These are phyloP conservation scores for Peromyscus polionotus DNA, from an alignment of 2,113 vertebrate genomes.

Conservation along the genomic window DNA sequence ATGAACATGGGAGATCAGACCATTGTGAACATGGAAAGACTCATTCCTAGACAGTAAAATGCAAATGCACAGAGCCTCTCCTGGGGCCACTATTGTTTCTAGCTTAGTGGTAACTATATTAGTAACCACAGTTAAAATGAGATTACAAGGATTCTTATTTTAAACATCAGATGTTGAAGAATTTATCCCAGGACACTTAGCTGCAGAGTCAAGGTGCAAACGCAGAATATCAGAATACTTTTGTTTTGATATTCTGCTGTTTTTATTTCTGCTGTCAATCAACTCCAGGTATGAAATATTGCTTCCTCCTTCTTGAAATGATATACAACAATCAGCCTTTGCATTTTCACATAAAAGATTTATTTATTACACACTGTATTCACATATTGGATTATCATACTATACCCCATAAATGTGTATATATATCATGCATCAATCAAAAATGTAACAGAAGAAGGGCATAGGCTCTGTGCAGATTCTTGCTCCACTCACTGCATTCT, in stretches of 20 bases:
- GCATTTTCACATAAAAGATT: neutral
- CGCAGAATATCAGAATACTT: conserved; percentile 46
- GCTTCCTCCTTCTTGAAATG: neutral
- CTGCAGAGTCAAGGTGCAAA: conserved; percentile 46
- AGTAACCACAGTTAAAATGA: neutral
- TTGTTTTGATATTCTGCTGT: neutral
- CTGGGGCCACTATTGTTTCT: neutral
- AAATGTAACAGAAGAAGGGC: neutral
- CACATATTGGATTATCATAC: neutral
- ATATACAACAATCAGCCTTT: neutral
- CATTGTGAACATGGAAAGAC: conserved; percentile 2
- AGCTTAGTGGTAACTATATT: neutral
- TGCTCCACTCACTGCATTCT: neutral
- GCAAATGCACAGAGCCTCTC: neutral
- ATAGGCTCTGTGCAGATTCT: neutral
- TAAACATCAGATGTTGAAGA: neutral
- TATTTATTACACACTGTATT: neutral
- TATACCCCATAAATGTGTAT: neutral
- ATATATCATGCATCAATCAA: neutral
- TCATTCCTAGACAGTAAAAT: neutral
- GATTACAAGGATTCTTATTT: neutral
- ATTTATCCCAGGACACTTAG: neutral
- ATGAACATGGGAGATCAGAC: neutral
- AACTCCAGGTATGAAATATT: neutral
- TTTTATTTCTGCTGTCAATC: neutral